Conservation (phyloP, 2,797 vertebrate genomes). For the Phyllotis vaccarum region DNA sequence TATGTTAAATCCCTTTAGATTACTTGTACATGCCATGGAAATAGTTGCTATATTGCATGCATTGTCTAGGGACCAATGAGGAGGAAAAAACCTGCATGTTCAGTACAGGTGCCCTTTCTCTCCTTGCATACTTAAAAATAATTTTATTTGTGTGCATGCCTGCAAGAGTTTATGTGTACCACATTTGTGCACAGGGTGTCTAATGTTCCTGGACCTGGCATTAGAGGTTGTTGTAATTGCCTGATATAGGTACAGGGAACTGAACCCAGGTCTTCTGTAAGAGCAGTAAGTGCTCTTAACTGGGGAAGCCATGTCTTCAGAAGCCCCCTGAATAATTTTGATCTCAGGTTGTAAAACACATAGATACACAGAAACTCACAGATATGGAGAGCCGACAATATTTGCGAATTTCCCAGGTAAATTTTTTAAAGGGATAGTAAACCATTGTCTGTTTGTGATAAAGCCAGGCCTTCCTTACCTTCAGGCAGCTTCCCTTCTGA, state of each 20-base stretch:
- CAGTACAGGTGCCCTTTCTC: background rate
- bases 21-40: background rate
- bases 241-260: background rate
- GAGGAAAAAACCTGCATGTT: background rate
- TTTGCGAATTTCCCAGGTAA: background rate
- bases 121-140: background rate
- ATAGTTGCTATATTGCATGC: background rate
- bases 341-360: background rate
- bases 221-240: background rate
- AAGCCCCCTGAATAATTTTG: background rate
- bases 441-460: background rate
- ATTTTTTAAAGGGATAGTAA: background rate
- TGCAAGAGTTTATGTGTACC: background rate
- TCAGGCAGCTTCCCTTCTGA: conserved; percentile 89
- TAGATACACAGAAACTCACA: background rate
- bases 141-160: background rate
- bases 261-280: background rate
- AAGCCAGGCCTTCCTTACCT: conserved; percentile 89
- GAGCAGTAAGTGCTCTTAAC: background rate
- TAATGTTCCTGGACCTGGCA: background rate
- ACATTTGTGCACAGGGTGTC: background rate
- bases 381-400: background rate
- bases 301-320: background rate
- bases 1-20: background rate
- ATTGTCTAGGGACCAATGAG: background rate